Evolutionary conservation across 2,113 vertebrate species (phyloP).

Genomic region (Regulus satrapa): DNA sequence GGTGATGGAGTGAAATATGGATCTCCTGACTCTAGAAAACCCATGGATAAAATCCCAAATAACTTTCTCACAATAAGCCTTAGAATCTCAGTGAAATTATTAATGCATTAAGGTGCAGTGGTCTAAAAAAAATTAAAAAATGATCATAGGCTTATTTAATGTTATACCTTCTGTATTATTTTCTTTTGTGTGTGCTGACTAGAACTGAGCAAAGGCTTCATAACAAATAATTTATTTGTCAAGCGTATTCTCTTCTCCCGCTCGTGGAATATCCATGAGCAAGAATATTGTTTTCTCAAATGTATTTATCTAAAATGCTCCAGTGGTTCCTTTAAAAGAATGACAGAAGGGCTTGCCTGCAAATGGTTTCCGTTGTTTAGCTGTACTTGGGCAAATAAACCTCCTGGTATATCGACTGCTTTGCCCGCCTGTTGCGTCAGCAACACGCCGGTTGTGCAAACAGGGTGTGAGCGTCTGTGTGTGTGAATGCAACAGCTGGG

Average conservation of each 20-base stretch:
- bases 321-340: background rate
- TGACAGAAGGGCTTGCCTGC: background rate
- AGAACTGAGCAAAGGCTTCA: conserved; percentile 31
- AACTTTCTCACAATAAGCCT: background rate
- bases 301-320: background rate
- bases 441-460: background rate
- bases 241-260: background rate
- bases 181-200: conserved; percentile 19
- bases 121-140: background rate
- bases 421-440: background rate
- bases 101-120: background rate
- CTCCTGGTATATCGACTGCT: background rate
- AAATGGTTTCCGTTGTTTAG: background rate
- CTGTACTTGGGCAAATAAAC: conserved; percentile 5
- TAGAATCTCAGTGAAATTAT: background rate
- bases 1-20: background rate
- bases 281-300: background rate
- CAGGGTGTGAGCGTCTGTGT: background rate
- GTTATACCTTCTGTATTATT: background rate
- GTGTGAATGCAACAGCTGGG: background rate
- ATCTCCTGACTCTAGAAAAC: background rate
- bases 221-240: conserved; percentile 64
- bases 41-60: background rate
- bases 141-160: conserved; percentile 10
- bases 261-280: background rate